These are phyloP conservation scores for Eremobia ochroleuca DNA, from an alignment of 2,888 invertebrate species.

Conservation along the genomic window DNA sequence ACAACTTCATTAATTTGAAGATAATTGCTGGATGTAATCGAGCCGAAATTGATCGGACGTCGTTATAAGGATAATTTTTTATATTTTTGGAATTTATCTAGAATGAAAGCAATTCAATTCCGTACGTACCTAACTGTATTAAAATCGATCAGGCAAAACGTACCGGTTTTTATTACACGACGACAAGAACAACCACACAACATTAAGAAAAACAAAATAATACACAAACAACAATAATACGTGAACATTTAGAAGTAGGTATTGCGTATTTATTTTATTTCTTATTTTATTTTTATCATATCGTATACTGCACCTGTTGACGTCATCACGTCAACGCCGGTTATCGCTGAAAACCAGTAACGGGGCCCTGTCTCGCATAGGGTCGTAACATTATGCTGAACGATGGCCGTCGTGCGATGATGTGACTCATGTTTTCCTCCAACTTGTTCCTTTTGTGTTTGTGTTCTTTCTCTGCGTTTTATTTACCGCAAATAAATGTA, in stretches of 20 bases:
- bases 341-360: neutral
- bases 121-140: neutral
- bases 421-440: neutral
- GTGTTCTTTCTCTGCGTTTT: neutral
- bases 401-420: neutral
- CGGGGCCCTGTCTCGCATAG: neutral
- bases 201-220: neutral
- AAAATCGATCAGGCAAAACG: neutral
- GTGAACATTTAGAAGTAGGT: neutral
- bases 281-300: neutral
- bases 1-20: slow-evolving; percentile 22
- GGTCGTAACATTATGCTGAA: neutral
- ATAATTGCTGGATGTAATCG: slow-evolving; percentile 37
- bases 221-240: too few relatives aligned
- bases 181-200: neutral
- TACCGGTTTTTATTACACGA: neutral
- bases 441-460: neutral
- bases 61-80: slow-evolving; percentile 19
- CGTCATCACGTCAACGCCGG: neutral
- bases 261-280: neutral
- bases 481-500: neutral
- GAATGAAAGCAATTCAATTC: slow-evolving; percentile 13
- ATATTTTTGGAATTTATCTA: slow-evolving; percentile 1
- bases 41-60: slow-evolving; percentile 11
- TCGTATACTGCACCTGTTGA: neutral